Percentiles rank a stretch among this genome's conserved stretches.
phyloP scores from a whole-genome alignment of 2,113 vertebrate genomes.

The Galbula dea region DNA sequence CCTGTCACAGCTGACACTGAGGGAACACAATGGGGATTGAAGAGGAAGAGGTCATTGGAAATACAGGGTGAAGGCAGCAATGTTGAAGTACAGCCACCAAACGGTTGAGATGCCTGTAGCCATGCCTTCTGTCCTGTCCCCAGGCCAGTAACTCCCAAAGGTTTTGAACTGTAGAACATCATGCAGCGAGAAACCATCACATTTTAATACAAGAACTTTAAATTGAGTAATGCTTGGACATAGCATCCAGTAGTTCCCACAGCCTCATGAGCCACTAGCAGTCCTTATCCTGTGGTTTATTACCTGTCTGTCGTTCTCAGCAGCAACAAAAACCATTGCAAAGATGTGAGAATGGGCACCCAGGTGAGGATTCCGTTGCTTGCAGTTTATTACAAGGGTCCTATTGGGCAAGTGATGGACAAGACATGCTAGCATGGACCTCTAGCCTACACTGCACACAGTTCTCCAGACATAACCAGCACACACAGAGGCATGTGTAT shows the following conservation, averaged over 20 bases:
- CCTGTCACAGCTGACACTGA: fast-evolving
- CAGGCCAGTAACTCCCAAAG: not conserved
- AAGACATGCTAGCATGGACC: fast-evolving
- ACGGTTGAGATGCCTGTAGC: not conserved
- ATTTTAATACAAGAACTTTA: not conserved
- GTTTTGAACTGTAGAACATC: not conserved
- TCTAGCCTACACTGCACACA: not conserved
- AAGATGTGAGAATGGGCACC: not conserved
- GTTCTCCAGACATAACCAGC: not conserved
- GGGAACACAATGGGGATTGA: not conserved
- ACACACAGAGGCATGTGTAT: fast-evolving
- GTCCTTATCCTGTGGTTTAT: not conserved
- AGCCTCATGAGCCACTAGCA: not conserved
- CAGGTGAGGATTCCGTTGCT: fast-evolving
- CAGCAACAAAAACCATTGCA: not conserved
- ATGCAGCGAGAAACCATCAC: not conserved
- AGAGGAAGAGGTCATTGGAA: not conserved
- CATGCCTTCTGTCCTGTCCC: not conserved
- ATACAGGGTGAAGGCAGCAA: not conserved
- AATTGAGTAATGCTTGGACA: not conserved
- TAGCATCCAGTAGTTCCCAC: not conserved
- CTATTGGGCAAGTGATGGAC: not conserved
- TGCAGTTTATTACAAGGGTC: not conserved
- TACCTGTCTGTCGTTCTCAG: not conserved
- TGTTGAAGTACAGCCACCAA: not conserved